Percentiles rank a stretch among this genome's conserved stretches.
phyloP scores from a whole-genome alignment of 2,113 vertebrate genomes.

The Camelus bactrianus region DNA sequence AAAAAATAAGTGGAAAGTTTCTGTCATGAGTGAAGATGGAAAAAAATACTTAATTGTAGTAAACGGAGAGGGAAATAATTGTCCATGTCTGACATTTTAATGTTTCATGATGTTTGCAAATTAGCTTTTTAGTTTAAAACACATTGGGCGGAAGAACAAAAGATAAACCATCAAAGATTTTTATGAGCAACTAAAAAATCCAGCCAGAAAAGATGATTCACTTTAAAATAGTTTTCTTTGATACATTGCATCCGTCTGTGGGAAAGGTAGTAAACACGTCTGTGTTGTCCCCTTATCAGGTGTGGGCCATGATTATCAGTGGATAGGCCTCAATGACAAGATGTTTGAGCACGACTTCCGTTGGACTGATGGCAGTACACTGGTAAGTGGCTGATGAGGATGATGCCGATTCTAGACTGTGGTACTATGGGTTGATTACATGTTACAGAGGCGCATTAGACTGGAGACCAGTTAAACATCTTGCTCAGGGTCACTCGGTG shows the following conservation, averaged over 20 bases:
- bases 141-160: background rate
- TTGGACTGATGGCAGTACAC: conserved; percentile 94
- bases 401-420: background rate
- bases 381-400: conserved; percentile 91
- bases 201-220: conserved; percentile 76
- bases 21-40: conserved; percentile 43
- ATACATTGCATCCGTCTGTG: conserved; percentile 74
- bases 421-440: background rate
- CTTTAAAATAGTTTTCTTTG: conserved; percentile 76
- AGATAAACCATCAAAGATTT: background rate
- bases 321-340: conserved; percentile 99
- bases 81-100: background rate
- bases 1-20: conserved; percentile 16
- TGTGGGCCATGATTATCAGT: conserved; percentile 98
- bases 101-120: background rate
- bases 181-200: conserved; percentile 48
- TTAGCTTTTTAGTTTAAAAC: background rate
- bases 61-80: conserved; percentile 7
- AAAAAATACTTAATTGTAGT: conserved; percentile 40
- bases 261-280: conserved; percentile 73
- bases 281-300: conserved; percentile 86
- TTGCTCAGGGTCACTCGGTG: background rate
- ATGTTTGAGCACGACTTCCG: conserved; percentile 99
- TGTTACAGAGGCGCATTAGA: background rate
- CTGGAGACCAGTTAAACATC: background rate